Evolutionary conservation across 2,888 invertebrate genomes (phyloP).

Genomic region (Oligia fasciuncula): DNA sequence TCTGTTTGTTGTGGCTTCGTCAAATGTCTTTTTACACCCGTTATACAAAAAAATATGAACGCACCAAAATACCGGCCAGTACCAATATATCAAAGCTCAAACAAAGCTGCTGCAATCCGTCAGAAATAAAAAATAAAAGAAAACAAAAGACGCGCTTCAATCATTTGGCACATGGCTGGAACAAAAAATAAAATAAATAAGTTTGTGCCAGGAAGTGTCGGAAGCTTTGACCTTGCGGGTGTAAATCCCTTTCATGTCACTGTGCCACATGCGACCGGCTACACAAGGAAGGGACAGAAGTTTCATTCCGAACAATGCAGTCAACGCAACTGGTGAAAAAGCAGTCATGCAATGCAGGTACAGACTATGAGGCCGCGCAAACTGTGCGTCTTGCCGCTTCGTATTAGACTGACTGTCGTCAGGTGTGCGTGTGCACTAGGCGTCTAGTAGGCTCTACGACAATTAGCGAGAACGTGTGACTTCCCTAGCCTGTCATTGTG

Average conservation of each 20-base stretch:
- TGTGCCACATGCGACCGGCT: slow-evolving; percentile 51
- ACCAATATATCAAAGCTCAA: not conserved
- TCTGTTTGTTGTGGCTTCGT: too few species aligned
- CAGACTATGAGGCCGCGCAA: not conserved
- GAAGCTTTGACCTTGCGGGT: slow-evolving; percentile 70
- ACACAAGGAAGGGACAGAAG: slow-evolving; percentile 5
- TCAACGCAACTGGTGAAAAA: not conserved
- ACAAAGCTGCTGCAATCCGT: not conserved
- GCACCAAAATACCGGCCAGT: not conserved
- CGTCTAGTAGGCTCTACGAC: too few species aligned
- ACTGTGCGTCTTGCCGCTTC: too few species aligned
- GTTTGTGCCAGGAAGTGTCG: slow-evolving; percentile 64
- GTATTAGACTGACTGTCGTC: too few species aligned
- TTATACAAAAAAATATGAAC: not conserved
- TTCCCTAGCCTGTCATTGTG: too few species aligned
- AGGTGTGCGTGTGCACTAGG: too few species aligned
- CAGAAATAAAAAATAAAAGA: slow-evolving; percentile 9
- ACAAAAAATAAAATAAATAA: slow-evolving; percentile 52
- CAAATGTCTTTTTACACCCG: too few species aligned
- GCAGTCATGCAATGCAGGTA: not conserved
- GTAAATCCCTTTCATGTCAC: slow-evolving; percentile 64
- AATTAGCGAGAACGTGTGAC: too few species aligned
- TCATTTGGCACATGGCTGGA: slow-evolving; percentile 43
- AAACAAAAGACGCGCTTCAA: slow-evolving; percentile 44
- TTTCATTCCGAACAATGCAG: not conserved